These are phyloP conservation scores for Mylabris sibirica DNA, from an alignment of 2,888 invertebrate species.

Conservation along the genomic window DNA sequence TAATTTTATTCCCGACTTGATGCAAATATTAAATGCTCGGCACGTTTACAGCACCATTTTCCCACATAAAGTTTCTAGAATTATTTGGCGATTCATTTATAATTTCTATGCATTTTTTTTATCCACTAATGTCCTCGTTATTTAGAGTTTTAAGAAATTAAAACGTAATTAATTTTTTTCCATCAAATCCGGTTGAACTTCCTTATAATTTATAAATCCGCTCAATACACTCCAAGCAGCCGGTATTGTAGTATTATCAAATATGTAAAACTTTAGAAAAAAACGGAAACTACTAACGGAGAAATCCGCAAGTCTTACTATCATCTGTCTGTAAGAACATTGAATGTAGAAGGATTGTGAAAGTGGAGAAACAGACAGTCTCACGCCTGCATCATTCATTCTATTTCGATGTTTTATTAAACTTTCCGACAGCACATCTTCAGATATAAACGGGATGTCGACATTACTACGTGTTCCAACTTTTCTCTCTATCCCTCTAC, in stretches of 20 bases:
- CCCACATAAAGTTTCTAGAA: background rate
- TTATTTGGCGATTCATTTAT: background rate
- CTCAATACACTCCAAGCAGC: background rate
- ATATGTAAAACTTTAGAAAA: background rate
- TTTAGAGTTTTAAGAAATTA: background rate
- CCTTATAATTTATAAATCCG: background rate
- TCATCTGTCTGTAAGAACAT: background rate
- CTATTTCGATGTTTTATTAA: slow-evolving; percentile 19
- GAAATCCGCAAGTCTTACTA: background rate
- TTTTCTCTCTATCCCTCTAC: background rate
- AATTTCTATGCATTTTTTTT: background rate
- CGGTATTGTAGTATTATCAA: background rate
- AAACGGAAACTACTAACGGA: background rate
- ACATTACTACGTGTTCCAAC: slow-evolving; percentile 11
- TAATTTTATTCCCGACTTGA: background rate
- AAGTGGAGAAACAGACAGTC: background rate
- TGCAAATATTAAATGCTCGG: background rate
- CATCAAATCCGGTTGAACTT: background rate
- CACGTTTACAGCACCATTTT: slow-evolving; percentile 6
- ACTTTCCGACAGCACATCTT: slow-evolving; percentile 17
- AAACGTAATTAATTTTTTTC: background rate
- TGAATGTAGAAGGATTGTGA: background rate
- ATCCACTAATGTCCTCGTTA: background rate
- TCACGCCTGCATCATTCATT: slow-evolving; percentile 15
- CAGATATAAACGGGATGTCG: slow-evolving; percentile 13